Conservation (phyloP, 2,797 vertebrate species). For the Pipistrellus nathusii region DNA sequence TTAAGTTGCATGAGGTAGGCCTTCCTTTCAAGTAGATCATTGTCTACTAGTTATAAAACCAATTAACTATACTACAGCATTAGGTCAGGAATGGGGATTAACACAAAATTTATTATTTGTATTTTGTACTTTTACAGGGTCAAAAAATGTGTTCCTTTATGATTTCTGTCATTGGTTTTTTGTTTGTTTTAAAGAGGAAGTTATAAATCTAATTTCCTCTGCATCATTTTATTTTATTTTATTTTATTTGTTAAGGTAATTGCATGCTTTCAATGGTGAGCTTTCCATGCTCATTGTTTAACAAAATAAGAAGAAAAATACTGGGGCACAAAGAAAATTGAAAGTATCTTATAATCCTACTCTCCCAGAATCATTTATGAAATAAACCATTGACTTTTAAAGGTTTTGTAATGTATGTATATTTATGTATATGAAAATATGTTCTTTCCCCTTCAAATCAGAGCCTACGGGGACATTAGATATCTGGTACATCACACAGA, state of each 20-base stretch:
- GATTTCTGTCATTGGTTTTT: neutral
- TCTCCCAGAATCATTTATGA: neutral
- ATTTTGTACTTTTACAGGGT: neutral
- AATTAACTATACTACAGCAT: neutral
- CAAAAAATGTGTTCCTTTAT: slow-evolving; percentile 17
- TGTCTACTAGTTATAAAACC: neutral
- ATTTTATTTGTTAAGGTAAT: neutral
- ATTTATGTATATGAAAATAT: neutral
- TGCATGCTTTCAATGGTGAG: neutral
- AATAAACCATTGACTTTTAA: slow-evolving; percentile 24
- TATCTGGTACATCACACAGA: slow-evolving; percentile 89
- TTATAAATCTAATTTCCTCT: neutral
- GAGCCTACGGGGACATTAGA: slow-evolving; percentile 86
- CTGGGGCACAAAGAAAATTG: neutral
- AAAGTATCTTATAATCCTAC: neutral
- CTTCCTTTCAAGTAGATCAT: slow-evolving; percentile 17
- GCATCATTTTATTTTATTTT: neutral
- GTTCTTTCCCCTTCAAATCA: slow-evolving; percentile 58
- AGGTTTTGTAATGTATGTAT: neutral
- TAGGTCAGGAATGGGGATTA: neutral
- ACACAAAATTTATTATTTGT: neutral
- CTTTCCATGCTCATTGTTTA: slow-evolving; percentile 14
- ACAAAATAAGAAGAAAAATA: slow-evolving; percentile 9
- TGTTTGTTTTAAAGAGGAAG: neutral
- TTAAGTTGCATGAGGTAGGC: neutral